Evolutionary conservation across 2,888 invertebrate species (phyloP).

Genomic region (Cephalotes varians): DNA sequence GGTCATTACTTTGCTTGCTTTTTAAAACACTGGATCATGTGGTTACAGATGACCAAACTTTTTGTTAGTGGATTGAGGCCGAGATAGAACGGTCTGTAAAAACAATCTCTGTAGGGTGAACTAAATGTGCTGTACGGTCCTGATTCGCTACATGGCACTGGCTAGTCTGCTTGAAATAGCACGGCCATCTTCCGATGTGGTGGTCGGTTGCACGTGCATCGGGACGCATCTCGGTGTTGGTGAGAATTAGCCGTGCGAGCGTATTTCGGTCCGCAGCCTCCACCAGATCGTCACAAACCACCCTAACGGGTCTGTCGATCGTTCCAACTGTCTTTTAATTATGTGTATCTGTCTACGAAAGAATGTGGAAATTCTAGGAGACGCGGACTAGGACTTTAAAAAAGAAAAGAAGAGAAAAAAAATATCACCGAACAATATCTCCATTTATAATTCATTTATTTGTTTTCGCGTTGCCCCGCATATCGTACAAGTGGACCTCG

Average conservation of each 20-base stretch:
- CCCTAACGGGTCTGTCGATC: constrained; percentile 67
- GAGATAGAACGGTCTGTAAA: neutral
- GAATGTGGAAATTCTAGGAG: neutral
- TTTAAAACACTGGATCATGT: neutral
- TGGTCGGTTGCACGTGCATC: constrained; percentile 75
- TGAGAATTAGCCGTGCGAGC: constrained; percentile 80
- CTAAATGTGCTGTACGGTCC: constrained; percentile 71
- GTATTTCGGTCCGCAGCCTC: constrained; percentile 82
- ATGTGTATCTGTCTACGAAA: constrained; percentile 41
- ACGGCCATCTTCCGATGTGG: constrained; percentile 76
- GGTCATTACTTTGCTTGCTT: constrained; percentile 10
- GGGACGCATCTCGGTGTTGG: constrained; percentile 64
- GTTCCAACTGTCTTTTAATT: constrained; percentile 52
- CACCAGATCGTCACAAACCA: constrained; percentile 72
- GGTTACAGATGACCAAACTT: neutral
- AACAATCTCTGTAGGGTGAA: constrained; percentile 54
- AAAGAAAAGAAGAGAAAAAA: neutral
- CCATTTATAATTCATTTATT: neutral
- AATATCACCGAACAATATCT: neutral
- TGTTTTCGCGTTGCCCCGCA: neutral
- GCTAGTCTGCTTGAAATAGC: constrained; percentile 83
- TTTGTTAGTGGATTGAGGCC: neutral
- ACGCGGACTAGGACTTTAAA: neutral
- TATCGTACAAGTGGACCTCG: neutral
- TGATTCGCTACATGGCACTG: constrained; percentile 78